Evolutionary conservation across 2,797 vertebrate genomes (phyloP), one percentile per base, ranked within the genome.

Genomic region (Borostomias antarcticus): DNA sequence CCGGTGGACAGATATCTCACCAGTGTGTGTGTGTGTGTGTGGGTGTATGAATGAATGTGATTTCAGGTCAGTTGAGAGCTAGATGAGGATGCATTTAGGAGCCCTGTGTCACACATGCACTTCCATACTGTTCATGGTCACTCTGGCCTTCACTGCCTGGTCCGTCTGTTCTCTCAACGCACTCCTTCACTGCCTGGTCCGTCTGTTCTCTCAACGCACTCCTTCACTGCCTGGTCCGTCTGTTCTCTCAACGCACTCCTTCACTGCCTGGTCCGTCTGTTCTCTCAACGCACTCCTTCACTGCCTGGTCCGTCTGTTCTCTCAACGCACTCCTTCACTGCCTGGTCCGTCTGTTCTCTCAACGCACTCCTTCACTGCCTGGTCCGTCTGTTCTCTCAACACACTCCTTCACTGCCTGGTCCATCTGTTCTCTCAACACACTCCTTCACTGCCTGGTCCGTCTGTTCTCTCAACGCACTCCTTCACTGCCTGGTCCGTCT

Each of bases 31-130:
- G 71, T 75, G 21, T 17, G 19, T 19, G 54, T 28, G 48, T 63
- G 48, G 30, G 67, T 61, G 45, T 63, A 28, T 25, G 3, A 10
- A 19, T n/a, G 86, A 91, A 89, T 89, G 86, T 91, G 89, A 84
- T 91, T 93, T 92, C 93, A 94, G 91, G 92, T 91, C 86, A 75
- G 72, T 94, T 66, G 58, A 19, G 26, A 58, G 86, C 85, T 91
- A 67, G 62, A 72, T 71, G 53, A 82, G 61, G 87, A 77, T 88
- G 85, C 86, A 83, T 91, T 86, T 78, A 71, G 80, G 82, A 92
- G 85, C 82, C 85, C 88, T 89, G 82, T 76, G 78, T 84, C 82
- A 86, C 83, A 91, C 89, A 92, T 94, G 89, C 92, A 90, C 82
- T 72, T 90, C 86, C 80, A 85, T 87, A 86, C 74, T 75, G n/a